Base-by-base conservation (phyloP, 2,113 vertebrate species). In the Myiozetetes cayanensis region DNA sequence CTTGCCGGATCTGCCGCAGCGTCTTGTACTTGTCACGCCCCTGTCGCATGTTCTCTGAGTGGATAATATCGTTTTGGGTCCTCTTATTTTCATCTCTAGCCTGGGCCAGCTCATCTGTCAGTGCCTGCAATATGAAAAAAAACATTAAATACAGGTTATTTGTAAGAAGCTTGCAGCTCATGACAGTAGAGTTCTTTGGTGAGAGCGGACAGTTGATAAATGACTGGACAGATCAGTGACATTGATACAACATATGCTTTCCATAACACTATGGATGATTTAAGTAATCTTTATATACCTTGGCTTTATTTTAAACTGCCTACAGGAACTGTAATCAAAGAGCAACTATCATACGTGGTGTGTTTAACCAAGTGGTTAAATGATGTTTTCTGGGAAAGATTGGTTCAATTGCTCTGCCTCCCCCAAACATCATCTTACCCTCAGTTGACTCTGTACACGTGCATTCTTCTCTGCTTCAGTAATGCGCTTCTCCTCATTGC, bases 21-120 rank as follows among this genome's bases (percentile, higher is more conserved):
- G 99, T 99, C 98, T 99, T 99, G 98, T 99, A 99, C 97, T 99
- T 99, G 98, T 99, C 99, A 37, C 99, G 99, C 55, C 99, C 99
- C 53, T 97, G 98, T 44, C 98, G 95, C 93, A 99, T 97, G 49
- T 99, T 99, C 97, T 99, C 98, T 0, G 98, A 98, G 97, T 99
- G 99, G 73, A 99, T 98, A 43, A 99, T 87, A 53, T 99, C 99
- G 1, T 99, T 99, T 87, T 98, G 97, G 73, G 99, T 99, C 79
- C 98, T 98, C 98, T 98, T 99, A 75, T 98, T 98, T 20, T 99
- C 99, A 22, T 99, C 98, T 22, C 98, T 97, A 21, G 99, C 99
- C 63, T 99, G 98, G 65, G 99, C 98, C 97, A 99, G 96, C 97
- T 99, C 99, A 8, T 96, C 98, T 89, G 98, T 99, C 98, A 99